These are phyloP conservation scores for Cyprinodon variegatus DNA, from an alignment of 2,113 vertebrate species.

Conservation along the genomic window DNA sequence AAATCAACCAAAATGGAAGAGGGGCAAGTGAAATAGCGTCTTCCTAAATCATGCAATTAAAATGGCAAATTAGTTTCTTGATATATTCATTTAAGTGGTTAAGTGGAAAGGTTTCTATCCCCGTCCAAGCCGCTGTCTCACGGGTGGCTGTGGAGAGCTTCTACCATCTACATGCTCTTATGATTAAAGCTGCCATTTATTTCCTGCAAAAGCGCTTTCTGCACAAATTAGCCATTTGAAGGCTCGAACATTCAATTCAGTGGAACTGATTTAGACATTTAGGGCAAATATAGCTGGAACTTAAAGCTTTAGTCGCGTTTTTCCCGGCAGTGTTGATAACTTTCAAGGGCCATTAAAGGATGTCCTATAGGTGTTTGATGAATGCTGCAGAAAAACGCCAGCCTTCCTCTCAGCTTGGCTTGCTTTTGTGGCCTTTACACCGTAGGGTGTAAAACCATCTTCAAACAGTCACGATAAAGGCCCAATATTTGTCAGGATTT, in stretches of 20 bases:
- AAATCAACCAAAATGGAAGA: conserved; percentile 95
- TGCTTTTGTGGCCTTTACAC: background rate
- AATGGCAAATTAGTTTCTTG: conserved; percentile 99
- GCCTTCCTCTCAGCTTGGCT: background rate
- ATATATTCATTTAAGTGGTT: conserved; percentile 99
- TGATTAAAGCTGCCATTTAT: conserved; percentile 82
- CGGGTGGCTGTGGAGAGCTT: conserved; percentile 84
- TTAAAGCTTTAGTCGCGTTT: conserved; percentile 81
- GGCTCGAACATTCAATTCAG: conserved; percentile 81
- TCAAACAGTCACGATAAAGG: too few relatives aligned
- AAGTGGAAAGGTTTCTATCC: conserved; percentile 99
- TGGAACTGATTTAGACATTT: conserved; percentile 85
- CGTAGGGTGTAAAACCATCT: too few relatives aligned
- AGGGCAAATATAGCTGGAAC: conserved; percentile 75
- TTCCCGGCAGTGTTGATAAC: conserved; percentile 73
- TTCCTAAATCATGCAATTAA: conserved; percentile 98
- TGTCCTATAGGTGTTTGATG: conserved; percentile 17
- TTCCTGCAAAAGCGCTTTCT: conserved; percentile 78
- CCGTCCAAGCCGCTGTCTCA: conserved; percentile 83
- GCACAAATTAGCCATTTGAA: conserved; percentile 84
- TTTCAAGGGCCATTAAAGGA: conserved; percentile 70
- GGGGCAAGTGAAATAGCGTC: conserved; percentile 96
- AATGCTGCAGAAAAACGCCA: conserved; percentile 48
- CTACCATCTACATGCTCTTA: conserved; percentile 81
- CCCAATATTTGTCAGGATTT: too few relatives aligned